Base-by-base conservation (phyloP, 2,888 invertebrate genomes). In the Dryomyza anilis region DNA sequence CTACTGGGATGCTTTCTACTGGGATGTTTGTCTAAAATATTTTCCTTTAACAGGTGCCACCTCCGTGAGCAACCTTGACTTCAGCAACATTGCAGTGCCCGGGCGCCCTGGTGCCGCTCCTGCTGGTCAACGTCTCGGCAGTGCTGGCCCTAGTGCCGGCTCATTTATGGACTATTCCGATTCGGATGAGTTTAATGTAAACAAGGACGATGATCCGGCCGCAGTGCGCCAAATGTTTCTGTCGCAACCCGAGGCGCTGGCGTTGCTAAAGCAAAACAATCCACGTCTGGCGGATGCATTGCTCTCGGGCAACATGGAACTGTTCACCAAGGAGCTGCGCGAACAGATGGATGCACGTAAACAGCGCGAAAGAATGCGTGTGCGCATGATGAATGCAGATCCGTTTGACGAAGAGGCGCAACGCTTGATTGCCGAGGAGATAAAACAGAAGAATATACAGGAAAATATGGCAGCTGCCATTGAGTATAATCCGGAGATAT, bases 381-480 rank as follows among this genome's bases (percentile, higher is more conserved):
- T 94, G 61, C 89, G 93, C 76, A 92, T 98, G 90, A 88, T 97
- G 85, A 91, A 91, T 75, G 95, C 96, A 0, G 94, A 97, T 86
- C 97, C 97, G 0, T 97, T 98, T 81, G 96, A 97, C 83, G 91
- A 94, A 0, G 96, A 96, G 82, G 95, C 96, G 0, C 98, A 98
- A 83, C 87, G 92, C 68, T 87, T 96, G 77, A 98, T 98, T 72
- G 97, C 96, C 3, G 96, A 97, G 80, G 96, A 97, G 84, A 98
- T 98, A 69, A 87, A 92, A 73, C 95, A 93, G 78, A 94, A 96
- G 81, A 98, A 98, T 83, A 96, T 98, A 69, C 95, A 98, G 83
- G 94, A 95, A 0, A 98, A 98, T 78, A 98, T 98, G 97, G 96
- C 98, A 80, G 95, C 96, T 1, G 98, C 98, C 0, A 96, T 98